phyloP scores from a whole-genome alignment of 2,888 invertebrate genomes.

The Holacanthella duospinosa region DNA sequence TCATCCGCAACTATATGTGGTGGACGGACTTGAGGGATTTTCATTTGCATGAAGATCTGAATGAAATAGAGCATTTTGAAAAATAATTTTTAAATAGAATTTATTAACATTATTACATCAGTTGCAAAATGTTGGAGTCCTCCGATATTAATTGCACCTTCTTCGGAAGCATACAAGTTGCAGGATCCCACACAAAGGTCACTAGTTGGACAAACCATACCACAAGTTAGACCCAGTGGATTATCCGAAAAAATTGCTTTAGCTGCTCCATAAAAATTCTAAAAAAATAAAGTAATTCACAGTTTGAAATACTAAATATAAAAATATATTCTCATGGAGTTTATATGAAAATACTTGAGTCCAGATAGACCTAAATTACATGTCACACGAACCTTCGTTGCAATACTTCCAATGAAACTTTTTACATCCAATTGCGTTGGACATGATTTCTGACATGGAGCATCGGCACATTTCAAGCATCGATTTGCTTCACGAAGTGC shows the following conservation, averaged over 20 bases:
- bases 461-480: conserved; percentile 86
- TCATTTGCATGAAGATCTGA: conserved; percentile 86
- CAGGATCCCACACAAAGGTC: conserved; percentile 97
- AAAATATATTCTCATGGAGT: too few species aligned
- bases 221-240: conserved; percentile 86
- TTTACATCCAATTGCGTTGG: conserved; percentile 97
- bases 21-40: conserved; percentile 72
- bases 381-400: conserved; percentile 93
- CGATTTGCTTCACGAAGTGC: conserved; percentile 80
- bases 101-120: conserved; percentile 52
- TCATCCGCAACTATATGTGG: conserved; percentile 48
- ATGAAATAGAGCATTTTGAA: not conserved
- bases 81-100: not conserved
- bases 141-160: conserved; percentile 96
- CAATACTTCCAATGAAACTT: conserved; percentile 89
- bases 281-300: conserved; percentile 33
- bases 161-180: conserved; percentile 89
- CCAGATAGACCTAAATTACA: too few species aligned
- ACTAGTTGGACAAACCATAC: conserved; percentile 98
- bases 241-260: conserved; percentile 95
- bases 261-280: conserved; percentile 97
- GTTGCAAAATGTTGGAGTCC: conserved; percentile 96
- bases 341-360: not conserved
- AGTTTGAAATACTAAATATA: not conserved
- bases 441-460: conserved; percentile 96